phyloP scores from a whole-genome alignment of 2,888 invertebrate genomes.

The Tineola bisselliella region DNA sequence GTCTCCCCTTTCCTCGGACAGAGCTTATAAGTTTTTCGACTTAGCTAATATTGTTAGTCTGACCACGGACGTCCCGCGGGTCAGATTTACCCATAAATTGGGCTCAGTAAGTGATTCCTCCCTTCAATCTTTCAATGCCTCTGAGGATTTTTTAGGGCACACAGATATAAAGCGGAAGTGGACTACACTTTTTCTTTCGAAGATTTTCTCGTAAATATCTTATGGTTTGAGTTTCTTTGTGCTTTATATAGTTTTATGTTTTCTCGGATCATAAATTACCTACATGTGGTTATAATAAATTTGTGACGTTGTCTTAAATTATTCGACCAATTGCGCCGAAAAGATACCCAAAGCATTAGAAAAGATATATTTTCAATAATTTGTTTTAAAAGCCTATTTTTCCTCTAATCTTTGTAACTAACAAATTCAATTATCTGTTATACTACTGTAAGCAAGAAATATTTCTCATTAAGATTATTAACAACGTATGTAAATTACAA shows the following conservation, averaged over 20 bases:
- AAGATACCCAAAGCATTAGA: no score
- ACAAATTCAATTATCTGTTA: no score
- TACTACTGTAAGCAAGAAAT: not conserved
- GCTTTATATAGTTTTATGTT: not conserved
- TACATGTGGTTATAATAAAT: no score
- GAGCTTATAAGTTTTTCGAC: slow-evolving; percentile 50
- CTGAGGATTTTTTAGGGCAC: slow-evolving; percentile 37
- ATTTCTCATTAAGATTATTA: not conserved
- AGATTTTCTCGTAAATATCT: slow-evolving; percentile 8
- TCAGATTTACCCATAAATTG: slow-evolving; percentile 63
- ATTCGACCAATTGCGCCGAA: no score
- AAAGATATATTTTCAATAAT: no score
- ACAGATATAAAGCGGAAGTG: slow-evolving; percentile 9
- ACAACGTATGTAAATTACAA: not conserved
- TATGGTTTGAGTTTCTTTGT: not conserved
- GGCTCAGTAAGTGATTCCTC: slow-evolving; percentile 58
- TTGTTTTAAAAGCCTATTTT: no score
- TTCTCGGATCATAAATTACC: not conserved
- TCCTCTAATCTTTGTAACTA: no score
- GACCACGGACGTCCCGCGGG: slow-evolving; percentile 58
- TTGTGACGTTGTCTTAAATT: no score
- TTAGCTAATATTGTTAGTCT: slow-evolving; percentile 60
- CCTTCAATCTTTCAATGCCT: slow-evolving; percentile 66
- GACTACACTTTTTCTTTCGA: slow-evolving; percentile 6
- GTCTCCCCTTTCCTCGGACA: slow-evolving; percentile 11